These are phyloP conservation scores for Hemicrepidius hirtus DNA, from an alignment of 2,888 invertebrate genomes.

Conservation along the genomic window DNA sequence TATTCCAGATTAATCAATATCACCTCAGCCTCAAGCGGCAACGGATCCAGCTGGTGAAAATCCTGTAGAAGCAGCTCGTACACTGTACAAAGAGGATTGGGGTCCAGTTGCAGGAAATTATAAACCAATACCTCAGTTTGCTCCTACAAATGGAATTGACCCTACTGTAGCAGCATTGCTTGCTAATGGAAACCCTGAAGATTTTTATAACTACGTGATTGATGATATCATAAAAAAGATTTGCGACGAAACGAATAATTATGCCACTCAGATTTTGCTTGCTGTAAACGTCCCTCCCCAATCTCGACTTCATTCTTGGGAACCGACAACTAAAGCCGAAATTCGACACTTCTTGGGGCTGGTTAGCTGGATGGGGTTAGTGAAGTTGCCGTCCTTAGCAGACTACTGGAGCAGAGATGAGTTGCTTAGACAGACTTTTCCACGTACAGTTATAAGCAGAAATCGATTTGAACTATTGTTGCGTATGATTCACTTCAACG, in stretches of 20 bases:
- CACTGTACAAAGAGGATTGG: too few species aligned
- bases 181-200: neutral
- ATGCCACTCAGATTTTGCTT: neutral
- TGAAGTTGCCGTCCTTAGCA: conserved; percentile 55
- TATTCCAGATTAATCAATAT: too few species aligned
- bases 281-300: neutral
- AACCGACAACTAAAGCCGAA: conserved; percentile 23
- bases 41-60: too few species aligned
- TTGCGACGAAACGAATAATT: neutral
- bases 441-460: conserved; percentile 3
- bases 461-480: conserved; percentile 30
- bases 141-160: neutral
- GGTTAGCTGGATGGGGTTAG: conserved; percentile 39
- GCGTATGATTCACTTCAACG: conserved; percentile 29
- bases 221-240: neutral
- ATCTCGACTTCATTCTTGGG: conserved; percentile 15
- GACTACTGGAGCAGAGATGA: conserved; percentile 52
- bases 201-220: neutral
- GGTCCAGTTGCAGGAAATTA: conserved; percentile 6
- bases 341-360: conserved; percentile 34
- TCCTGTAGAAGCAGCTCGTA: too few species aligned
- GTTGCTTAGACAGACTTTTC: neutral
- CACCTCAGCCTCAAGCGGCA: too few species aligned
- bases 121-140: neutral
- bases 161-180: neutral